phyloP scores from a whole-genome alignment of 2,113 vertebrate genomes.

The Nothocercus julius region DNA sequence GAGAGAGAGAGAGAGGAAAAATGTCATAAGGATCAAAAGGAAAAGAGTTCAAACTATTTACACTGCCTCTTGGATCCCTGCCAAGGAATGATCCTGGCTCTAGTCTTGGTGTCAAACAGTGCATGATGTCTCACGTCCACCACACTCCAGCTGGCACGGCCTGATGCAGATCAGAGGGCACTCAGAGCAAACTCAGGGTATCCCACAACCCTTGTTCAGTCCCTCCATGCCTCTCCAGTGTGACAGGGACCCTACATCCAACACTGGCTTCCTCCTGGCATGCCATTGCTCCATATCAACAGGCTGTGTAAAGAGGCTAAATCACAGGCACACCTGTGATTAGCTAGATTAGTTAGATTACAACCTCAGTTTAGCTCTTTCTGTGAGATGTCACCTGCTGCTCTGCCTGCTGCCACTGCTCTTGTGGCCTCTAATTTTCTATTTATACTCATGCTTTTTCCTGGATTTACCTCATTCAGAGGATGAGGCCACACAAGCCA shows the following conservation, averaged over 20 bases:
- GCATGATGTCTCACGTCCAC: background rate
- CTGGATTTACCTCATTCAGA: background rate
- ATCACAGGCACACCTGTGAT: background rate
- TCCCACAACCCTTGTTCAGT: background rate
- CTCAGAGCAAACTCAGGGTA: background rate
- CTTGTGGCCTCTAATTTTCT: background rate
- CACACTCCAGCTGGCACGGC: background rate
- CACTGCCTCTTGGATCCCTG: accelerated
- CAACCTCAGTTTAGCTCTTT: background rate
- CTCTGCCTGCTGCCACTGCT: background rate
- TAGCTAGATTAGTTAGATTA: too few species aligned
- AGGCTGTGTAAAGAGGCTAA: background rate
- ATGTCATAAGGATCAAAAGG: background rate
- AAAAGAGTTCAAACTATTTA: background rate
- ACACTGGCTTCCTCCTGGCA: background rate
- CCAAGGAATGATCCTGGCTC: background rate
- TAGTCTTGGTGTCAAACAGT: background rate
- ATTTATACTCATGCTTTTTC: background rate
- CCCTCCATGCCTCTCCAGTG: background rate
- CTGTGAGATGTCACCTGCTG: background rate
- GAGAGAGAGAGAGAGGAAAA: background rate
- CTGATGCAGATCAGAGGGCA: background rate
- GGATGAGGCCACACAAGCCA: background rate
- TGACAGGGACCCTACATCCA: background rate
- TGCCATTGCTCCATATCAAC: background rate